Conservation (phyloP, 2,888 invertebrate species). For the Cataglyphis cursor region DNA sequence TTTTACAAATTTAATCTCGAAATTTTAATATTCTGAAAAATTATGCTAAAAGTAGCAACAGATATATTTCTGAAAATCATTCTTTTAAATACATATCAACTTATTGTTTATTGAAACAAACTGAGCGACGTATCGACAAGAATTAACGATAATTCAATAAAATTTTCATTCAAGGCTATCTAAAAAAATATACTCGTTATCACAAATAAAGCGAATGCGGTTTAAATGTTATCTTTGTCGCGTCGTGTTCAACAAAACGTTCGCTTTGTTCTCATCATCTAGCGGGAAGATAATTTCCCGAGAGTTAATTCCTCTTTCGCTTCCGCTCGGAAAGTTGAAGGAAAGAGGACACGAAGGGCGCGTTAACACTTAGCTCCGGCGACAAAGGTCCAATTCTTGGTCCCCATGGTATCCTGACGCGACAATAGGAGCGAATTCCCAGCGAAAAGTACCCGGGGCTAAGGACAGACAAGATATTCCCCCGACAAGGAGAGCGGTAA, state of each 20-base stretch:
- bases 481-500: slow-evolving; percentile 60
- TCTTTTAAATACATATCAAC: neutral
- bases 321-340: slow-evolving; percentile 45
- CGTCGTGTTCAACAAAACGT: slow-evolving; percentile 63
- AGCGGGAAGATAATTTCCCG: slow-evolving; percentile 81
- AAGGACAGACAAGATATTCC: slow-evolving; percentile 67
- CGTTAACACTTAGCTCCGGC: slow-evolving; percentile 81
- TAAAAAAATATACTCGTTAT: neutral
- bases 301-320: slow-evolving; percentile 82
- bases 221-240: slow-evolving; percentile 7
- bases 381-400: slow-evolving; percentile 84
- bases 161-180: neutral
- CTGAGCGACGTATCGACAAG: neutral
- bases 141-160: neutral
- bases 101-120: neutral
- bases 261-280: slow-evolving; percentile 67
- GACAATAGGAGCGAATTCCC: slow-evolving; percentile 73
- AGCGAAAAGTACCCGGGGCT: slow-evolving; percentile 71
- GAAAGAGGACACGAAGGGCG: slow-evolving; percentile 79
- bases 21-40: neutral
- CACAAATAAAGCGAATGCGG: neutral
- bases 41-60: neutral
- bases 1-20: neutral
- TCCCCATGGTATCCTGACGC: slow-evolving; percentile 74
- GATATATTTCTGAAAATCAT: slow-evolving; percentile 5